Conservation (phyloP, 2,113 vertebrate species). For the Polyodon spathula region DNA sequence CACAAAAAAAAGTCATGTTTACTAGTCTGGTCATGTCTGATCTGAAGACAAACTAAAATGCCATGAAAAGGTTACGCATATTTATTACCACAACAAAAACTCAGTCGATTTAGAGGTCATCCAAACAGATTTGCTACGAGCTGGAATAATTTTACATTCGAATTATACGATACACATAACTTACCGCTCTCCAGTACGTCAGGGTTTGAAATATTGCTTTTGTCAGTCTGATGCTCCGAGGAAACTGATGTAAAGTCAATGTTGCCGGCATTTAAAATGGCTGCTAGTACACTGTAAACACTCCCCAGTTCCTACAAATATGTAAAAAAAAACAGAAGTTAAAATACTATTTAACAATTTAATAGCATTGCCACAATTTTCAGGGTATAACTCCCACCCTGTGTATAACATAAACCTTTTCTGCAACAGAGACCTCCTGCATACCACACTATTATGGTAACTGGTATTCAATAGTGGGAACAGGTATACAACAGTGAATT, state of each 20-base stretch:
- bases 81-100: background rate
- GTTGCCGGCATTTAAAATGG: slow-evolving; percentile 88
- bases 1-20: too few species aligned
- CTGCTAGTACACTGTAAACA: slow-evolving; percentile 84
- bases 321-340: background rate
- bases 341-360: too few species aligned
- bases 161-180: slow-evolving; percentile 26
- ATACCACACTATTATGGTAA: too few species aligned
- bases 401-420: too few species aligned
- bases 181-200: slow-evolving; percentile 84
- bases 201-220: slow-evolving; percentile 82
- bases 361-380: too few species aligned
- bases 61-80: too few species aligned
- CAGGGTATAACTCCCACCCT: too few species aligned
- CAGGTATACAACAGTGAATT: too few species aligned
- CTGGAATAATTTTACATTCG: background rate
- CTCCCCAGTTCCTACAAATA: slow-evolving; percentile 82
- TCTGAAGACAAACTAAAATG: too few species aligned
- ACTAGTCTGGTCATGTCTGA: too few species aligned
- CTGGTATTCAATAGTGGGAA: too few species aligned
- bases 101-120: background rate
- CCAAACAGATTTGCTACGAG: background rate
- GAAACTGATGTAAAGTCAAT: slow-evolving; percentile 85
- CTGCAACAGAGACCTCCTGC: too few species aligned
- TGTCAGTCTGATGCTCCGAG: slow-evolving; percentile 89